Percentiles rank a stretch among this genome's conserved stretches.
phyloP scores from a whole-genome alignment of 2,797 vertebrate species.

The Xyrichtys novacula region DNA sequence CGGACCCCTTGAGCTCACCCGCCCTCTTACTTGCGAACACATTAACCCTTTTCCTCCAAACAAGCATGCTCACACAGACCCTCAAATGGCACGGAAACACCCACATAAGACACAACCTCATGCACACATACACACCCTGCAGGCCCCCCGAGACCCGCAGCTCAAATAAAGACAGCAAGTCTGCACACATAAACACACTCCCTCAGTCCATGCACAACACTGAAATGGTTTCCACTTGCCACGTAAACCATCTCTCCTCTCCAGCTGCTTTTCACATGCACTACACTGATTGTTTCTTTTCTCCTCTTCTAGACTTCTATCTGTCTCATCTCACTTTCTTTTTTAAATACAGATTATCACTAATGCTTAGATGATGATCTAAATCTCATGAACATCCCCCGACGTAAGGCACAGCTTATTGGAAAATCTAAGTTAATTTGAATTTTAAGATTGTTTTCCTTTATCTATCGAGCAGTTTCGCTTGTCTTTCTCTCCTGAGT shows the following conservation, averaged over 20 bases:
- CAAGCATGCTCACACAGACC: slow-evolving; percentile 2
- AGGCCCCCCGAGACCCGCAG: slow-evolving; percentile 64
- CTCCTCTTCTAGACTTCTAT: slow-evolving; percentile 47
- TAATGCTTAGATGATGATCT: slow-evolving; percentile 47
- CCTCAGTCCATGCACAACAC: slow-evolving; percentile 74
- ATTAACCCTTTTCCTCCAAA: slow-evolving; percentile 50
- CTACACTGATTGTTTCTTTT: slow-evolving; percentile 66
- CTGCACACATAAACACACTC: slow-evolving; percentile 74
- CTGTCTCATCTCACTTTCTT: slow-evolving; percentile 46
- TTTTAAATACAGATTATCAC: slow-evolving; percentile 35
- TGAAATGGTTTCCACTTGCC: slow-evolving; percentile 86
- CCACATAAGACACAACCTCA: slow-evolving; percentile 22
- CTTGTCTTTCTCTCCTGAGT: neutral
- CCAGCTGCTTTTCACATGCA: slow-evolving; percentile 91
- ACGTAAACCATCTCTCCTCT: slow-evolving; percentile 86
- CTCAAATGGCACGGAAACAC: slow-evolving; percentile 43
- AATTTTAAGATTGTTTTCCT: slow-evolving; percentile 9
- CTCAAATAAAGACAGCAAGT: slow-evolving; percentile 72
- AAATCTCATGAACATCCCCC: slow-evolving; percentile 14
- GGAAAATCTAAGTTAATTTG: slow-evolving; percentile 3
- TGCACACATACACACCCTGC: slow-evolving; percentile 42
- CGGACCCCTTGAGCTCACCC: slow-evolving; percentile 48
- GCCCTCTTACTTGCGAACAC: slow-evolving; percentile 39
- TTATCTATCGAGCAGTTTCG: neutral
- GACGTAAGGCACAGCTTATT: slow-evolving; percentile 15